phyloP scores from a whole-genome alignment of 2,888 invertebrate genomes.

The Microdon myrmicae region DNA sequence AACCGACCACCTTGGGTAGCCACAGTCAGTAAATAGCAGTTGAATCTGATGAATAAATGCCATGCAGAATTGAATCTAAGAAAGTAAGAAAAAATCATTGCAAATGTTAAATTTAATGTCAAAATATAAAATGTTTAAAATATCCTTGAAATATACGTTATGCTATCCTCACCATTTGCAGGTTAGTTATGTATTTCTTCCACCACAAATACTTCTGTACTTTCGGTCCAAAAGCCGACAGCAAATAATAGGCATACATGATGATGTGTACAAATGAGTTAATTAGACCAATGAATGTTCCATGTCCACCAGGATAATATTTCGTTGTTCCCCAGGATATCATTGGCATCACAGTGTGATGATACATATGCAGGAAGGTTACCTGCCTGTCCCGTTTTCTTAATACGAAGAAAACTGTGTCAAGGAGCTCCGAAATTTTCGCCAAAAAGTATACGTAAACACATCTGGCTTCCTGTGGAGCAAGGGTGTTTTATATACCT shows the following conservation, averaged over 20 bases:
- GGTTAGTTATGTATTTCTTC: constrained; percentile 90
- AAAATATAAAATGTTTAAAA: constrained; percentile 5
- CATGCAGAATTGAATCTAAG: constrained; percentile 88
- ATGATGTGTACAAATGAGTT: constrained; percentile 95
- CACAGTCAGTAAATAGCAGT: constrained; percentile 86
- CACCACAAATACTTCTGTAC: constrained; percentile 91
- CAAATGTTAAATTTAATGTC: constrained; percentile 29
- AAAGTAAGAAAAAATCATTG: constrained; percentile 9
- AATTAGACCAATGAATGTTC: constrained; percentile 83
- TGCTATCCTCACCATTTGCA: constrained; percentile 81
- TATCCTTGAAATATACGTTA: not conserved
- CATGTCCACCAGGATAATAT: constrained; percentile 88
- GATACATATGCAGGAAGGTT: constrained; percentile 90
- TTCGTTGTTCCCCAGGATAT: constrained; percentile 93
- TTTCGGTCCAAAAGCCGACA: constrained; percentile 88
- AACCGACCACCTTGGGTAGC: constrained; percentile 85
- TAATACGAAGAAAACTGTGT: constrained; percentile 92
- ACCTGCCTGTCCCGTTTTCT: constrained; percentile 91
- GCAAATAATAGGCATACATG: constrained; percentile 93
- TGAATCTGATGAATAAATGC: constrained; percentile 88
- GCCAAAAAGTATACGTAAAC: constrained; percentile 89
- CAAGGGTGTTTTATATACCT: not conserved
- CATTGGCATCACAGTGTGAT: constrained; percentile 95
- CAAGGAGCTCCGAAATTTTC: constrained; percentile 89
- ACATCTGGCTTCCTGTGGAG: constrained; percentile 72